These are phyloP conservation scores for Dryocosmus kuriphilus DNA, from an alignment of 2,888 invertebrate genomes.

Conservation along the genomic window DNA sequence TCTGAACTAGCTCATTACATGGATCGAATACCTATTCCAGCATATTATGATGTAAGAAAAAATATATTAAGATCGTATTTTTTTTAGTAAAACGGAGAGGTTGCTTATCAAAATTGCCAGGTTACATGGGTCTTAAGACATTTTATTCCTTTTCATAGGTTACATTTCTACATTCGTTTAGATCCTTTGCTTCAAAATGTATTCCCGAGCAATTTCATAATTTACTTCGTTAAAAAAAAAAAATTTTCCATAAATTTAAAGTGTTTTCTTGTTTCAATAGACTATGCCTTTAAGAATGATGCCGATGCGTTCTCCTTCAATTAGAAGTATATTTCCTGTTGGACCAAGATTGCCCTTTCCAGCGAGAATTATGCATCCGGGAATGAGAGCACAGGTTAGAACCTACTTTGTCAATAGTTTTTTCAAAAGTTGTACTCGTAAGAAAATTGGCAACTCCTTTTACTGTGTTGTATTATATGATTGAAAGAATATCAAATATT, in stretches of 20 bases:
- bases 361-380: neutral
- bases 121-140: too few relatives aligned
- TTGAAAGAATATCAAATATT: neutral
- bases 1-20: neutral
- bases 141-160: too few relatives aligned
- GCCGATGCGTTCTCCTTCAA: neutral
- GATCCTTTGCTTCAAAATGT: neutral
- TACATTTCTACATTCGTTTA: too few relatives aligned
- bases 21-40: neutral
- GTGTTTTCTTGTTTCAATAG: neutral
- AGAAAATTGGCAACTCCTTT: neutral
- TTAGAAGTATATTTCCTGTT: neutral
- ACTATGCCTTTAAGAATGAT: neutral
- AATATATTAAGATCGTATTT: neutral
- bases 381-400: neutral
- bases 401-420: too few relatives aligned
- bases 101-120: too few relatives aligned
- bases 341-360: neutral
- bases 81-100: neutral
- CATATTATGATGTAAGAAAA: constrained; percentile 8
- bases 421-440: neutral
- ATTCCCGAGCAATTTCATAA: neutral
- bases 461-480: neutral
- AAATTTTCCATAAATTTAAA: neutral
- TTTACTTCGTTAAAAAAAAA: neutral